Conservation (phyloP, 2,113 vertebrate species). For the Apeltes quadracus region DNA sequence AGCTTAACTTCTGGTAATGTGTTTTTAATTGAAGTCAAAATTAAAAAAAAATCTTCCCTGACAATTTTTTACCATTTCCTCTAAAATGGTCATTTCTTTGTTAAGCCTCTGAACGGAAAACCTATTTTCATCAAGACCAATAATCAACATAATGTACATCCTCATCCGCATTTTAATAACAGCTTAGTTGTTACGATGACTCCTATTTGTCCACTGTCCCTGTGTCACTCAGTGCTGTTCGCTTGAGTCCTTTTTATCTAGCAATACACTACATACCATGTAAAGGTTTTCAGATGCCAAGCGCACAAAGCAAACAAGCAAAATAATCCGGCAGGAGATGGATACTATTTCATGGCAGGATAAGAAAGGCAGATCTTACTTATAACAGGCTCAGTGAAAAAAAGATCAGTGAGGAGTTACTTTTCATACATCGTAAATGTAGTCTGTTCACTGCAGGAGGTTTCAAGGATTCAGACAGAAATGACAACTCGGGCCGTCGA, state of each 20-base stretch:
- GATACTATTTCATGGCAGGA: slow-evolving; percentile 12
- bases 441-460: slow-evolving; percentile 19
- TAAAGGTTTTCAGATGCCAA: slow-evolving; percentile 21
- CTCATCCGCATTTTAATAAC: background rate
- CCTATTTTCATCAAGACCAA: too few relatives aligned
- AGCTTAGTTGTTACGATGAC: background rate
- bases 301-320: slow-evolving; percentile 25
- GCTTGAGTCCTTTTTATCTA: slow-evolving; percentile 21
- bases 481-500: slow-evolving; percentile 18
- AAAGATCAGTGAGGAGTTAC: slow-evolving; percentile 16
- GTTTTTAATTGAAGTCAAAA: background rate
- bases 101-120: too few relatives aligned
- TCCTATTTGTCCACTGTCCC: slow-evolving; percentile 14
- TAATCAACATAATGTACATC: too few relatives aligned
- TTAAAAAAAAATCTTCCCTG: background rate
- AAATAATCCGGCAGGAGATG: slow-evolving; percentile 8
- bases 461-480: slow-evolving; percentile 30
- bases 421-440: slow-evolving; percentile 48
- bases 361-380: background rate
- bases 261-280: background rate
- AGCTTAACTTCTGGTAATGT: slow-evolving; percentile 6
- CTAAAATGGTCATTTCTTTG: background rate
- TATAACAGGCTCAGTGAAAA: background rate
- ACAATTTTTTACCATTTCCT: background rate
- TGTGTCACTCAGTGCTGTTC: slow-evolving; percentile 12